A percentile compares a stretch with the other conserved stretches of the same genome.
phyloP scores from a whole-genome alignment of 2,797 vertebrate species.

The Sternarchorhynchus goeldii region DNA sequence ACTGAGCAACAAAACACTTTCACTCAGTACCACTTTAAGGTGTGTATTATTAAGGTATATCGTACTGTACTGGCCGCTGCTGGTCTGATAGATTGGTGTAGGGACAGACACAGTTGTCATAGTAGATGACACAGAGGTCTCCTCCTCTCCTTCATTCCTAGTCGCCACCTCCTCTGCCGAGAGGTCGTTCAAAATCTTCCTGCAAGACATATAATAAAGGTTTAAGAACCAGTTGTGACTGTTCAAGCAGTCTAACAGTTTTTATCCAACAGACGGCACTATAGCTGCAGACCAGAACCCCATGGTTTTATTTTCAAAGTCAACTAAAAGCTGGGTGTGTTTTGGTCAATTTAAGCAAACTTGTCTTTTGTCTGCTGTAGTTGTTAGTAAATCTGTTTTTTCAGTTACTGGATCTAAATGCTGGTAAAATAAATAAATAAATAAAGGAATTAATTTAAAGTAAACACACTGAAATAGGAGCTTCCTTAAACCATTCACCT shows the following conservation, averaged over 20 bases:
- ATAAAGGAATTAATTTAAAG: too few relatives aligned
- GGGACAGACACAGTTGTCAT: slow-evolving; percentile 97
- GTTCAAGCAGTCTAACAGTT: neutral
- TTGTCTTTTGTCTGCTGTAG: neutral
- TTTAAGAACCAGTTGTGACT: neutral
- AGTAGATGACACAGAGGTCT: slow-evolving; percentile 85
- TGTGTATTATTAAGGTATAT: neutral
- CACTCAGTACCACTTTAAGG: neutral
- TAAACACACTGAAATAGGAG: too few relatives aligned
- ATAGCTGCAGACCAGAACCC: neutral
- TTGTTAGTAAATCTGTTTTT: too few relatives aligned
- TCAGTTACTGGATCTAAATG: too few relatives aligned
- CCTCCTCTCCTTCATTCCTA: slow-evolving; percentile 97
- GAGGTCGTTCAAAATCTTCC: slow-evolving; percentile 98
- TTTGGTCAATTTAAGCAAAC: neutral
- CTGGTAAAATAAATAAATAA: too few relatives aligned
- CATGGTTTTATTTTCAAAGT: too few relatives aligned
- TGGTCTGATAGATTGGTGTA: slow-evolving; percentile 98
- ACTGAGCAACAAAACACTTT: neutral
- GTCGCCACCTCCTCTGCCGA: slow-evolving; percentile 94
- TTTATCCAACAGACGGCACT: neutral
- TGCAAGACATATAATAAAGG: slow-evolving; percentile 60
- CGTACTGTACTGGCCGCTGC: slow-evolving; percentile 98
- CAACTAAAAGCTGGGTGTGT: neutral
- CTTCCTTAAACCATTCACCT: too few relatives aligned